These are phyloP conservation scores for Sylvia atricapilla DNA, from an alignment of 2,113 vertebrate genomes.

Conservation along the genomic window DNA sequence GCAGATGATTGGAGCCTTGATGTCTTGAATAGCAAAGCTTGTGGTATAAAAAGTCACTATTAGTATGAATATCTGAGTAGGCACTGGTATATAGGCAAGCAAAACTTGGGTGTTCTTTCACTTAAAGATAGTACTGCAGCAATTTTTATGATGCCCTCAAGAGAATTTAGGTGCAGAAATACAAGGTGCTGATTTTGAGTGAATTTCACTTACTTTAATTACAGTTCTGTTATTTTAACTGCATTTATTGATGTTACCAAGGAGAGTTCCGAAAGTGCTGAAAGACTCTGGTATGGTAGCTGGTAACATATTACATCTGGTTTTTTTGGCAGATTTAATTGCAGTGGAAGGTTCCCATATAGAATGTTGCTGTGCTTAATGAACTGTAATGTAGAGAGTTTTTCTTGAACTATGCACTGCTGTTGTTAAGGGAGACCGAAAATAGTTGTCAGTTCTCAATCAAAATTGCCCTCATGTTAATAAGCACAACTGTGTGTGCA, in stretches of 20 bases:
- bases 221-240: not conserved
- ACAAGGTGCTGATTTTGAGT: not conserved
- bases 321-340: conserved; percentile 37
- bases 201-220: not conserved
- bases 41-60: not conserved
- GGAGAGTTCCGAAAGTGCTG: not conserved
- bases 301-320: conserved; percentile 26
- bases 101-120: not conserved
- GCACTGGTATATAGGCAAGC: not conserved
- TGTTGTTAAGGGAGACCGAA: conserved; percentile 45
- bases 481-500: not conserved
- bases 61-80: not conserved
- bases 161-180: conserved; percentile 27
- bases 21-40: not conserved
- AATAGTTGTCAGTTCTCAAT: conserved; percentile 48
- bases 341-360: conserved; percentile 11
- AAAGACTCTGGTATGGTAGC: not conserved
- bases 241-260: not conserved
- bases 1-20: not conserved
- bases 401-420: conserved; percentile 28
- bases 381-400: conserved; percentile 18
- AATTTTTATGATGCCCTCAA: conserved; percentile 6
- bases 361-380: conserved; percentile 55
- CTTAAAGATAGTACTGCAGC: not conserved
- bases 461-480: conserved; percentile 49